phyloP scores from a whole-genome alignment of 2,797 vertebrate species.

The Amblyopsis hoosieri region DNA sequence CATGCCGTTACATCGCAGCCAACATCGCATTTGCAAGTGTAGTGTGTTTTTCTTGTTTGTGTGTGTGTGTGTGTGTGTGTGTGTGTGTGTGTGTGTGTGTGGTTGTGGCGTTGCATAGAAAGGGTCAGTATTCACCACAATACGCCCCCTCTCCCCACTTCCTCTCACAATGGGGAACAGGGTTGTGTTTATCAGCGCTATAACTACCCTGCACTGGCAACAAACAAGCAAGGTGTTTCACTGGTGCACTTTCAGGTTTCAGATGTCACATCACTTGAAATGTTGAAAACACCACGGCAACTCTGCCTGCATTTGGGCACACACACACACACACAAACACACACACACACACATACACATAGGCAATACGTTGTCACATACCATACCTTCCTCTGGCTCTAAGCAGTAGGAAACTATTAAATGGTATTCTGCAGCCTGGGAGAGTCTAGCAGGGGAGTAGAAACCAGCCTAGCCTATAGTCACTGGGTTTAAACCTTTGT shows the following conservation, averaged over 20 bases:
- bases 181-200: constrained; percentile 19
- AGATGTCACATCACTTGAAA: constrained; percentile 14
- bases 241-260: constrained; percentile 6
- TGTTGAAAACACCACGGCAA: neutral
- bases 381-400: constrained; percentile 3
- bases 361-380: neutral
- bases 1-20: constrained; percentile 10
- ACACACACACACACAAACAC: neutral
- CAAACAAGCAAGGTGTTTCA: neutral
- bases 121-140: constrained; percentile 2
- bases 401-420: constrained; percentile 23
- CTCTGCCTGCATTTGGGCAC: neutral
- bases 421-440: constrained; percentile 6
- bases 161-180: constrained; percentile 37
- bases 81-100: constrained; percentile 3
- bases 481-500: neutral
- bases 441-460: constrained; percentile 4
- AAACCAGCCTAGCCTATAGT: no score
- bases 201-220: neutral
- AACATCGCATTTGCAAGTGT: constrained; percentile 23
- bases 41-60: constrained; percentile 1
- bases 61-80: constrained; percentile 7
- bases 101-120: neutral
- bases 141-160: constrained; percentile 6
- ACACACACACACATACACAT: neutral